Evolutionary conservation across 30 jellyfish, hydroid and myxozoan species (phyloP), one percentile per base, ranked within the genome.

Genomic region (Turritopsis rubra): DNA sequence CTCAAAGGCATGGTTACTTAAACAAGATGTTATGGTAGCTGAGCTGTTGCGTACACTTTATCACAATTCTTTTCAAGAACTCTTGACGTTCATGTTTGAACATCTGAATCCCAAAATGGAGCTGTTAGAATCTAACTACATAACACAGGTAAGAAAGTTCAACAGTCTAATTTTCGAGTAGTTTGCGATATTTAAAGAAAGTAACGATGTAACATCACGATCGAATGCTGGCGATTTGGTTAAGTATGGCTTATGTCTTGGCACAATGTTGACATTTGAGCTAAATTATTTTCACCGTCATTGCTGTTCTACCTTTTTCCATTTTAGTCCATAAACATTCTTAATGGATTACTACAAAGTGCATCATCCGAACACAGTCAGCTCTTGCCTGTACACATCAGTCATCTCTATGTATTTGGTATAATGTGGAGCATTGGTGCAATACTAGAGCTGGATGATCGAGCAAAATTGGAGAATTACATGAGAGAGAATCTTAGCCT

Each of bases 361-460:
- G 60, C 77, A 1, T 68, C 8, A 8, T 68, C 77, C 9, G 77
- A 68, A 68, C 31, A 27, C 30, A 9, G 19, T 27, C 77, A 68
- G 19, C 28, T 7, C 16, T 68, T 22, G 0, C 28, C 77, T 7
- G 65, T 21, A 16, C 86, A 86, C 85, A 65, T 90, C n/a, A 85
- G 88, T 8, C 80, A 81, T 73, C 86, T 90, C 82, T 88, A 71
- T 53, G 95, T 90, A 7, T 90, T 90, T 84, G 81, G 93, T 8
- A 24, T 90, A 41, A 90, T 90, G 97, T 90, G 97, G 97, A 90
- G 97, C 52, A 29, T 87, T 3, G 97, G 97, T 18, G 97, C 97
- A 23, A 27, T 90, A 20, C 95, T 90, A 1, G 97, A 90, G 78
- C 75, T 90, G 20, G 92, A 85, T 52, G 97, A 90, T 86, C 74